These are phyloP conservation scores for Etheostoma nigrum DNA, from an alignment of 2,797 vertebrate species.

Conservation along the genomic window DNA sequence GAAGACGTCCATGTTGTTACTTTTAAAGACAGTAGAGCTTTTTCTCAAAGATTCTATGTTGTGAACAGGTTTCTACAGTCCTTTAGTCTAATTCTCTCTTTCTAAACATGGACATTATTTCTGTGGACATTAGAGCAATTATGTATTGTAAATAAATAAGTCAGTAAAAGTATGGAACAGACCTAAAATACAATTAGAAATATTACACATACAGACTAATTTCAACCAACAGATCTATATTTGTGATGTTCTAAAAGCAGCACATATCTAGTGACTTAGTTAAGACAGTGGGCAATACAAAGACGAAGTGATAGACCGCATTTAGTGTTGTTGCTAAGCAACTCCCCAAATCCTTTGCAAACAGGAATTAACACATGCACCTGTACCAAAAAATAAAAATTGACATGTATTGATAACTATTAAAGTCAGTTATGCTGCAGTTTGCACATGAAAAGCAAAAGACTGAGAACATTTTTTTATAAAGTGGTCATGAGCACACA, in stretches of 20 bases:
- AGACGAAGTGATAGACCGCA: neutral
- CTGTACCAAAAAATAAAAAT: slow-evolving; percentile 8
- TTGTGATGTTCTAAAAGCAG: neutral
- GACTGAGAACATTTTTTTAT: neutral
- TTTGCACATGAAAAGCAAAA: slow-evolving; percentile 8
- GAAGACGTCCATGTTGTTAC: neutral
- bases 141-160: neutral
- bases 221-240: neutral
- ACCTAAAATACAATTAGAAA: neutral
- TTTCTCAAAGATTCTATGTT: neutral
- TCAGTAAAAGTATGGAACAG: neutral
- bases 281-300: neutral
- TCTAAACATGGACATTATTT: neutral
- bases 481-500: neutral
- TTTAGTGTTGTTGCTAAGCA: slow-evolving; percentile 7
- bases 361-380: neutral
- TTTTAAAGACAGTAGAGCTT: neutral
- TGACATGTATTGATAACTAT: slow-evolving; percentile 3
- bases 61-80: neutral
- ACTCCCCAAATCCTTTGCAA: neutral
- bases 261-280: neutral
- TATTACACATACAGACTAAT: neutral
- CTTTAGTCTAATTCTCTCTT: neutral
- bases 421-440: neutral
- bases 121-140: neutral